A percentile compares a stretch with the other conserved stretches of the same genome.
These are phyloP conservation scores for Zaprionus bogoriensis DNA, from an alignment of 2,888 invertebrate species.

Conservation along the genomic window DNA sequence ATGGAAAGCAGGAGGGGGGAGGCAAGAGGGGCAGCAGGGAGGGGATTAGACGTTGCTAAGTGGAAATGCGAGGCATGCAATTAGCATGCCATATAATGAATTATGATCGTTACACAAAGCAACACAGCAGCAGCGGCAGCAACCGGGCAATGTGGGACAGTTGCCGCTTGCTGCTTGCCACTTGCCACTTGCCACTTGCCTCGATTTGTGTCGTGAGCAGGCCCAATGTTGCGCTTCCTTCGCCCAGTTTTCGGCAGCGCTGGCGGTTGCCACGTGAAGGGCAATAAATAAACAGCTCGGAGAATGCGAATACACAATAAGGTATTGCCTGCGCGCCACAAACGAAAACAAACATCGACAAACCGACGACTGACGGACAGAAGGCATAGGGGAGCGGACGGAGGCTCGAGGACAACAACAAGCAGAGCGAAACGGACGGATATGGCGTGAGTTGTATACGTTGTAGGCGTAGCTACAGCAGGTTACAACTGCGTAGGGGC, in stretches of 20 bases:
- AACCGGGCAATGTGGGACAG: conserved; percentile 20
- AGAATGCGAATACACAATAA: conserved; percentile 76
- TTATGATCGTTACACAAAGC: conserved; percentile 61
- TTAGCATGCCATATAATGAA: conserved; percentile 68
- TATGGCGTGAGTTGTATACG: conserved; percentile 67
- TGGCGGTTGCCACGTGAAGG: conserved; percentile 60
- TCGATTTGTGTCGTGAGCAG: conserved; percentile 47
- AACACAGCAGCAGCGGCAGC: not conserved
- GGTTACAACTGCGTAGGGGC: not conserved
- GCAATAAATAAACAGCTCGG: conserved; percentile 73
- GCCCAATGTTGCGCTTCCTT: conserved; percentile 55
- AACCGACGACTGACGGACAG: conserved; percentile 31
- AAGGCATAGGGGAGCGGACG: conserved; percentile 23
- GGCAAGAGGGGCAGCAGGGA: not conserved
- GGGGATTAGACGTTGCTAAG: conserved; percentile 44
- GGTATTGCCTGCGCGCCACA: conserved; percentile 54
- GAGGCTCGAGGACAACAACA: conserved; percentile 18
- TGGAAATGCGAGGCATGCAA: conserved; percentile 58
- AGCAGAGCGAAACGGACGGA: conserved; percentile 45
- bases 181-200: conserved; percentile 27
- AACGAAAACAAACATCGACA: conserved; percentile 43
- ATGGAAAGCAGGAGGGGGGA: not conserved
- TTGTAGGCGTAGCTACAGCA: conserved; percentile 59
- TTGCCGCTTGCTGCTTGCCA: not conserved
- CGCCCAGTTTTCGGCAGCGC: conserved; percentile 35